Percentiles rank a stretch among this genome's conserved stretches.
phyloP scores from a whole-genome alignment of 37 sponge, comb jelly and placozoan genomes.

The Corticium candelabrum region DNA sequence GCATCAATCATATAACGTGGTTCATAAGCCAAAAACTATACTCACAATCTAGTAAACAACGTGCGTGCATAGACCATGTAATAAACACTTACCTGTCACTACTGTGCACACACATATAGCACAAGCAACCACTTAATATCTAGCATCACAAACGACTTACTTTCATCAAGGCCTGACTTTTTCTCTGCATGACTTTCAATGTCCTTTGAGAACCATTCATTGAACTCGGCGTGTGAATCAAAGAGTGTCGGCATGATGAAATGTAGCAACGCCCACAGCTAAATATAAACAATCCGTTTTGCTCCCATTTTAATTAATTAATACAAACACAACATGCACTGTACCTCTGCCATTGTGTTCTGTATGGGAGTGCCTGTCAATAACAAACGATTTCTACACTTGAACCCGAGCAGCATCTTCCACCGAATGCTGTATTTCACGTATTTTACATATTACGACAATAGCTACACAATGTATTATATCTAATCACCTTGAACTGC shows the following conservation, averaged over 20 bases:
- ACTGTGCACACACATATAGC: too few species aligned
- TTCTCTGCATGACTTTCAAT: slow-evolving; percentile 87
- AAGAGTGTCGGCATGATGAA: slow-evolving; percentile 96
- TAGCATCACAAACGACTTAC: slow-evolving; percentile 21
- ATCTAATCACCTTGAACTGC: slow-evolving; percentile 16
- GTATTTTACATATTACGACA: neutral
- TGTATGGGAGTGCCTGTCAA: slow-evolving; percentile 93
- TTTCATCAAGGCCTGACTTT: slow-evolving; percentile 68
- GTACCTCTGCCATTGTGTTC: slow-evolving; percentile 93
- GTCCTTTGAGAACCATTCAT: slow-evolving; percentile 92
- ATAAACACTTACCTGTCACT: too few species aligned
- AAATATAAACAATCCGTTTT: neutral
- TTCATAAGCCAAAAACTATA: too few species aligned
- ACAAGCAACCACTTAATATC: too few species aligned
- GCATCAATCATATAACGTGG: too few species aligned
- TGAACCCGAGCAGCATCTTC: slow-evolving; percentile 83
- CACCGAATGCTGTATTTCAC: slow-evolving; percentile 47
- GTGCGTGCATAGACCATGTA: too few species aligned
- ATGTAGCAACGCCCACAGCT: slow-evolving; percentile 92
- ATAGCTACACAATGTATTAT: neutral
- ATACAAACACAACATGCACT: neutral
- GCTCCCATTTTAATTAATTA: neutral
- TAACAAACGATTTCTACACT: slow-evolving; percentile 82
- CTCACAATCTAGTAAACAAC: too few species aligned
- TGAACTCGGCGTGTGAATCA: slow-evolving; percentile 93